These are phyloP conservation scores for Mythimna pallens DNA, from an alignment of 2,888 invertebrate species.

Conservation along the genomic window DNA sequence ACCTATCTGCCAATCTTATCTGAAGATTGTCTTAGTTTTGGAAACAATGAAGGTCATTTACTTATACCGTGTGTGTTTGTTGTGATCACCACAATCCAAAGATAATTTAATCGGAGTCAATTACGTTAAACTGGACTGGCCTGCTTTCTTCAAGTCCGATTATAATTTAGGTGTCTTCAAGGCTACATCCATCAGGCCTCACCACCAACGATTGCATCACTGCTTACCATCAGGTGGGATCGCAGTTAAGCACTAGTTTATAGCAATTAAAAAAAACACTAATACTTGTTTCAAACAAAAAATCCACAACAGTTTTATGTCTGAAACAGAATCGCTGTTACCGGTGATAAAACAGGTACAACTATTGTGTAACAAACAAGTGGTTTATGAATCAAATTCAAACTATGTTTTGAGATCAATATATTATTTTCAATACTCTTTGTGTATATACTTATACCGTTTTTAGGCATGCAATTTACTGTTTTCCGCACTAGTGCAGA, in stretches of 20 bases:
- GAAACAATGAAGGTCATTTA: background rate
- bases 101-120: background rate
- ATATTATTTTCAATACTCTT: no score
- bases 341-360: background rate
- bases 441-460: no score
- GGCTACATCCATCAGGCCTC: no score
- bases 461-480: no score
- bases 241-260: no score
- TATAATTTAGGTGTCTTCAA: no score
- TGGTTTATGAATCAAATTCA: background rate
- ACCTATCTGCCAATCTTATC: constrained; percentile 17
- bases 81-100: background rate
- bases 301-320: background rate
- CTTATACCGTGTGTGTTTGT: background rate
- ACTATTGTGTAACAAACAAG: background rate
- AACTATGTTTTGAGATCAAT: background rate
- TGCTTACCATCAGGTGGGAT: no score
- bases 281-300: background rate
- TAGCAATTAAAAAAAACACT: no score
- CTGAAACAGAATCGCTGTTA: background rate
- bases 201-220: no score
- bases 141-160: no score
- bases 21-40: background rate
- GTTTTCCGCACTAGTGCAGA: no score
- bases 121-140: background rate